Evolutionary conservation across 1,140 invertebrate species (phyloP), one percentile per base, ranked within the genome.

Genomic region (Zaprionus taronus): DNA sequence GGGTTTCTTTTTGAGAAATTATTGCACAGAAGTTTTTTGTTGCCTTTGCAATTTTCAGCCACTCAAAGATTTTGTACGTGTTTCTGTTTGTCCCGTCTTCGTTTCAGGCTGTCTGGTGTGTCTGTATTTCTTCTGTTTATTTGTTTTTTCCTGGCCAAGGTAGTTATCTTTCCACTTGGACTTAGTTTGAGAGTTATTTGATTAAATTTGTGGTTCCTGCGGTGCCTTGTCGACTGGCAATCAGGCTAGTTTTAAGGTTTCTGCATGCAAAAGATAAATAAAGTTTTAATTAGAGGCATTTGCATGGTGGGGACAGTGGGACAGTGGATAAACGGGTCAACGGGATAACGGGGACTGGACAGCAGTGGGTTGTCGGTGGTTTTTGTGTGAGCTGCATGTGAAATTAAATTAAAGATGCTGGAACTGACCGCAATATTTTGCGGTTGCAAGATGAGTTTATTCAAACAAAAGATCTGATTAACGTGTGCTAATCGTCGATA

Each of bases 281-380:
- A 87, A 84, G 78, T 87, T 87, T 87, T 87, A 89, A 89, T 87
- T 89, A 73, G 74, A 77, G 75, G 56, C 58, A 68, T 77, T 67
- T 62, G 63, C 56, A 51, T 51, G 20, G 20, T 24, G 47, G 20
- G 67, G 53, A 38, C 51, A 31, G 14, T 15, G 44, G 26, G 28
- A 38, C 20, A 56, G 41, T 15, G 57, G 22, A 11, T 14, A 2
- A 34, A 34, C 31, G 9, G 31, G 31, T 11, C 9, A 34, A 11
- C 9, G 31, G 31, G 28, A 9, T 31, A 31, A 31, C 7, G 28
- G 14, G 5, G 5, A 41, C 11, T 15, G 58, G 14, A 20, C 17
- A 34, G 26, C 17, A 17, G 20, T 20, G 31, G 31, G 5, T 44
- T n/a, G 60, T 65, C 9, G 68, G 76, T 34, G 79, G 57, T 67